phyloP scores from a whole-genome alignment of 37 sponge, comb jelly and placozoan genomes.

The Eunapius fragilis region DNA sequence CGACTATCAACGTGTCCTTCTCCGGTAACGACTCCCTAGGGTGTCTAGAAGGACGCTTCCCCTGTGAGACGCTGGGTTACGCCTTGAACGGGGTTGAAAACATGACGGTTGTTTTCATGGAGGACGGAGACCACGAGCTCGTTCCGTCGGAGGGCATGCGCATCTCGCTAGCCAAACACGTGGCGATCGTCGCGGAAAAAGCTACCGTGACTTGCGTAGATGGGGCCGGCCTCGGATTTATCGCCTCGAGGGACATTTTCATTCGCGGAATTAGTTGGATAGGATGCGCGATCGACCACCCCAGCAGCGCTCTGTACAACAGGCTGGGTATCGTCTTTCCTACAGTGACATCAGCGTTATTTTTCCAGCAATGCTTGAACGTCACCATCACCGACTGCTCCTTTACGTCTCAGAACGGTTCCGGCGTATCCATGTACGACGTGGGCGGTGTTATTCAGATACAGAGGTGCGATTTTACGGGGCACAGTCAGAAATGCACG shows the following conservation, averaged over 20 bases:
- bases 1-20: neutral
- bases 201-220: neutral
- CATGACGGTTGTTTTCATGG: neutral
- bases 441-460: conserved; percentile 10
- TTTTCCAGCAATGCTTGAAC: conserved; percentile 21
- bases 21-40: neutral
- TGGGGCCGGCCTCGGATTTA: neutral
- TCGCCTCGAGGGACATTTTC: neutral
- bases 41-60: neutral
- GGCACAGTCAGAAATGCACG: neutral
- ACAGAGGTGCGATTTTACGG: neutral
- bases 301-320: neutral
- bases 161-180: neutral
- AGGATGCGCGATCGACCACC: neutral
- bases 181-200: neutral
- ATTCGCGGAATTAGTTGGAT: neutral
- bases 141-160: neutral
- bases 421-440: conserved; percentile 33
- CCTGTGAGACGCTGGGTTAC: neutral
- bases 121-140: neutral
- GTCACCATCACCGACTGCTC: neutral
- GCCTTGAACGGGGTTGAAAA: neutral
- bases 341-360: neutral
- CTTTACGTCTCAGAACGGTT: conserved; percentile 9
- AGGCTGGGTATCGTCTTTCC: neutral